These are phyloP conservation scores for Lagopus muta DNA, from an alignment of 2,113 vertebrate species.

Conservation along the genomic window DNA sequence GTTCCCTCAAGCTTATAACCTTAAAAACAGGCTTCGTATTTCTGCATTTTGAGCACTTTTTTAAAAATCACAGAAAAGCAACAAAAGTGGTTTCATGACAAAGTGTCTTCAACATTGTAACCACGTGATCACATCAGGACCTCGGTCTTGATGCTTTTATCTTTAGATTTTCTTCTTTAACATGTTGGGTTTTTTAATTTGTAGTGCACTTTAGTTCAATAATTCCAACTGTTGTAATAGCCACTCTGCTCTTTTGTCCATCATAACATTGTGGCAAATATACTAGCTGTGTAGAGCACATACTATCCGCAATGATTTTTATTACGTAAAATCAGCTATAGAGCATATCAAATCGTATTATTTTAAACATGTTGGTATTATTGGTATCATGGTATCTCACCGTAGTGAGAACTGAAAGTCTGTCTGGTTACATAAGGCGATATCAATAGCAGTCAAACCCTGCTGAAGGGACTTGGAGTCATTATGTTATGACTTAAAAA, in stretches of 20 bases:
- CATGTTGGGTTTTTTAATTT: background rate
- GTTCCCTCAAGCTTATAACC: background rate
- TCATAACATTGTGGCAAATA: background rate
- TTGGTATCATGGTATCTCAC: background rate
- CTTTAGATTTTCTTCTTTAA: background rate
- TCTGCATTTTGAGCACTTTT: background rate
- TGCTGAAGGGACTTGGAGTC: background rate
- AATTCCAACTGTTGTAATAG: background rate
- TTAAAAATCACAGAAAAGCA: background rate
- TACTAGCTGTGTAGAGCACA: background rate
- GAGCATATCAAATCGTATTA: background rate
- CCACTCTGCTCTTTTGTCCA: rapidly evolving
- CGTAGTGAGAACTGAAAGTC: background rate
- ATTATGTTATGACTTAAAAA: background rate
- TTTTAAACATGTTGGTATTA: background rate
- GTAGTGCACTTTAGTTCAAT: background rate
- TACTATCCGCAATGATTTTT: background rate
- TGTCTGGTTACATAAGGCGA: background rate
- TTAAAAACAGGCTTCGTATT: background rate
- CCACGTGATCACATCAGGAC: background rate
- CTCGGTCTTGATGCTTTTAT: background rate
- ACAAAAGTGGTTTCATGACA: background rate
- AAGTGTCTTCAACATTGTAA: background rate
- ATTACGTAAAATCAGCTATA: background rate
- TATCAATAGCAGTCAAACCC: background rate